Evolutionary conservation across 2,113 vertebrate genomes (phyloP).

Genomic region (Hylia prasina): DNA sequence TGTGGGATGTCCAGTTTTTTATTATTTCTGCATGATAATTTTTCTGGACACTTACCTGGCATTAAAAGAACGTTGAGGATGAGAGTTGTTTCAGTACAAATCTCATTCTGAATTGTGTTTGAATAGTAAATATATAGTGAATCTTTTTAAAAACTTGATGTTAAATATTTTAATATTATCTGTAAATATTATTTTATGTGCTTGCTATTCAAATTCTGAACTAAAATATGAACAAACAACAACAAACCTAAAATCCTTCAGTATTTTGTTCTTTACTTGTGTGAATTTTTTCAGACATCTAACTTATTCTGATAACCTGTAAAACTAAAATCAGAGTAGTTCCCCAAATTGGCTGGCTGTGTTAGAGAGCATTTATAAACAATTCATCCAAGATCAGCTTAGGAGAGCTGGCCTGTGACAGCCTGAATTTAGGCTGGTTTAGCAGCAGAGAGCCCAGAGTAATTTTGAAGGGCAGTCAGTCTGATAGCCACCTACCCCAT

Average conservation of each 20-base stretch:
- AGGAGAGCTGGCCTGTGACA: background rate
- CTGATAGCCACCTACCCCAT: background rate
- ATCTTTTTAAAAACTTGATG: background rate
- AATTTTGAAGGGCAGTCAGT: background rate
- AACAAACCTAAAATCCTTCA: background rate
- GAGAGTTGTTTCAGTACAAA: background rate
- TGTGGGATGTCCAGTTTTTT: background rate
- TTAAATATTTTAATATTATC: background rate
- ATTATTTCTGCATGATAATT: background rate
- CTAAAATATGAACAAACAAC: background rate
- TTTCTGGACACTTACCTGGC: background rate
- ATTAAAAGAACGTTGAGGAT: background rate
- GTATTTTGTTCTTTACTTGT: background rate
- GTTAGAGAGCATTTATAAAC: background rate
- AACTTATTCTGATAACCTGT: background rate
- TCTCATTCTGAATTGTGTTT: background rate
- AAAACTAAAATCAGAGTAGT: background rate
- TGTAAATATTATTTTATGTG: background rate
- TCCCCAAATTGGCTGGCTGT: background rate
- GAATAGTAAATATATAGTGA: background rate
- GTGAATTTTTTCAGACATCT: background rate
- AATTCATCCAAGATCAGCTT: background rate
- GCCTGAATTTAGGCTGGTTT: background rate
- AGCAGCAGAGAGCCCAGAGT: background rate
- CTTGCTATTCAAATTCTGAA: background rate